phyloP scores from a whole-genome alignment of 2,113 vertebrate species.

The Dolichotis patagonum region DNA sequence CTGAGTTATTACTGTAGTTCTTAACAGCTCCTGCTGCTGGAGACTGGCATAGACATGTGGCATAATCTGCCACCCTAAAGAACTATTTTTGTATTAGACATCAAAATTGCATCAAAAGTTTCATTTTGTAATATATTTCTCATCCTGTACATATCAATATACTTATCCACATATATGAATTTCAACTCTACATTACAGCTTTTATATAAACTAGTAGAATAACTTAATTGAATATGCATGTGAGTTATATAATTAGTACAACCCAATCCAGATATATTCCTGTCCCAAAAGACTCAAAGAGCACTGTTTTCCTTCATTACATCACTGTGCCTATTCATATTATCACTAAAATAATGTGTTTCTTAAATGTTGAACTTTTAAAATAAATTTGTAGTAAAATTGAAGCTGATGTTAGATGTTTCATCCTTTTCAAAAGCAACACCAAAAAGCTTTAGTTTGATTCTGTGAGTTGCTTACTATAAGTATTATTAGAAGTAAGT shows the following conservation, averaged over 20 bases:
- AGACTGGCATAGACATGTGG: fast-evolving
- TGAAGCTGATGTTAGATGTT: background rate
- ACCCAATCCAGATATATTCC: background rate
- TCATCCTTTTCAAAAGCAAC: background rate
- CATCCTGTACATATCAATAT: background rate
- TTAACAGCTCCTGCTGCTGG: background rate
- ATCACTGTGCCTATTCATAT: background rate
- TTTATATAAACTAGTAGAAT: background rate
- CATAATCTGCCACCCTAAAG: background rate
- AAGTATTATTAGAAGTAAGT: background rate
- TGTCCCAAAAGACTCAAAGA: background rate
- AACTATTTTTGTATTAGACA: background rate
- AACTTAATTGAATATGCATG: background rate
- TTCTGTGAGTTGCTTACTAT: background rate
- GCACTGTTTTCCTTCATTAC: background rate
- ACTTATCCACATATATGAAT: background rate
- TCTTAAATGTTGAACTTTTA: constrained; percentile 3
- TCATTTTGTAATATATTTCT: background rate
- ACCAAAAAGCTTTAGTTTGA: background rate
- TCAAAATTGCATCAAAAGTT: background rate
- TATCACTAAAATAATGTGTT: background rate
- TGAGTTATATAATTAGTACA: background rate
- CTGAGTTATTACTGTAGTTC: background rate
- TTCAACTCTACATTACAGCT: background rate
- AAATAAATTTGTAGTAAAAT: background rate